Percentiles rank a stretch among this genome's conserved stretches.
These are phyloP conservation scores for Globicephala melas DNA, from an alignment of 2,113 vertebrate species.

Conservation along the genomic window DNA sequence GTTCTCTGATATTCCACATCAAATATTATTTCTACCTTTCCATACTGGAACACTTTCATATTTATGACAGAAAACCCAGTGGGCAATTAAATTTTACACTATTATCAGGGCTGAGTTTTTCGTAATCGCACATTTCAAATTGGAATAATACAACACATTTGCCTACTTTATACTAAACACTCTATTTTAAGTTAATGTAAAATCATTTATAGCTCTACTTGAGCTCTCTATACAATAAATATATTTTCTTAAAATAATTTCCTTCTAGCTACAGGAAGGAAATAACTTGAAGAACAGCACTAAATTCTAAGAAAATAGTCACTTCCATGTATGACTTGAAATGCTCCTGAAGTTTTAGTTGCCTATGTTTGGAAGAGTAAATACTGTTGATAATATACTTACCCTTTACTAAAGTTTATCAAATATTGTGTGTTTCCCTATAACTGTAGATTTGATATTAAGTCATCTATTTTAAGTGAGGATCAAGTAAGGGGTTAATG, in stretches of 20 bases:
- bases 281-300: neutral
- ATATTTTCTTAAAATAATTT: constrained; percentile 14
- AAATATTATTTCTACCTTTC: constrained; percentile 24
- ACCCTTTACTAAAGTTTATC: neutral
- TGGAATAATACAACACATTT: neutral
- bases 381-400: neutral
- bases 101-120: neutral
- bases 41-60: neutral
- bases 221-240: neutral
- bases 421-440: neutral
- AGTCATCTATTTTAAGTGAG: neutral
- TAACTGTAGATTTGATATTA: neutral
- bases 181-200: neutral
- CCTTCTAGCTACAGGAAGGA: neutral
- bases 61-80: neutral
- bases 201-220: neutral
- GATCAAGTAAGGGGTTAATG: neutral
- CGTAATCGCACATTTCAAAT: neutral
- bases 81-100: neutral
- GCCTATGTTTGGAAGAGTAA: neutral
- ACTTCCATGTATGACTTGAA: neutral
- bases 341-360: neutral
- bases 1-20: neutral
- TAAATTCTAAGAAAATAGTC: neutral
- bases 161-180: neutral